A percentile compares a stretch with the other conserved stretches of the same genome.
These are phyloP conservation scores for Periophthalmus modestus DNA, from an alignment of 2,113 vertebrate species.

Conservation along the genomic window DNA sequence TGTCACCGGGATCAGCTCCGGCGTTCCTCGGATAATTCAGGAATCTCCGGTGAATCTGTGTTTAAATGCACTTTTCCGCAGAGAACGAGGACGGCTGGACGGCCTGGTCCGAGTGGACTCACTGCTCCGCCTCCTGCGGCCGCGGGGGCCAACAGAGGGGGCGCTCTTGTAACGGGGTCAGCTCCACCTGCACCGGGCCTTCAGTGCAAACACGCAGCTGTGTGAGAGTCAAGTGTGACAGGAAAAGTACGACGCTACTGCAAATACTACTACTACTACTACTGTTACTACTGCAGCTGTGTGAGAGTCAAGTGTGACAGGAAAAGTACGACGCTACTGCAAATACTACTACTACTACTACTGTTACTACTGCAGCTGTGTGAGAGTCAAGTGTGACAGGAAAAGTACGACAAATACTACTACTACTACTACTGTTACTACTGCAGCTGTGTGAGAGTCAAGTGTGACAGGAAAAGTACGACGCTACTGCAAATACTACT, in stretches of 20 bases:
- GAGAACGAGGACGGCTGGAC: slow-evolving; percentile 91
- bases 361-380: too few species aligned
- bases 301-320: slow-evolving; percentile 86
- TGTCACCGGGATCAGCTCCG: not conserved
- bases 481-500: slow-evolving; percentile 5
- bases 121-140: slow-evolving; percentile 91
- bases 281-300: slow-evolving; percentile 75
- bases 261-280: not conserved
- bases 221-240: slow-evolving; percentile 86
- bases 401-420: slow-evolving; percentile 86
- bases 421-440: slow-evolving; percentile 8
- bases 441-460: slow-evolving; percentile 85
- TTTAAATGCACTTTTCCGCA: not conserved
- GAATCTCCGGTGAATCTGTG: too few species aligned
- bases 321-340: slow-evolving; percentile 78
- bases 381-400: slow-evolving; percentile 85
- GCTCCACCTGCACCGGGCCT: slow-evolving; percentile 84
- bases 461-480: slow-evolving; percentile 89
- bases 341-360: not conserved
- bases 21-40: not conserved
- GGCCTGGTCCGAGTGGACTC: slow-evolving; percentile 95
- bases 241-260: slow-evolving; percentile 79
- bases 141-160: slow-evolving; percentile 92
- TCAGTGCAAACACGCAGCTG: slow-evolving; percentile 94
- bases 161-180: slow-evolving; percentile 89